Evolutionary conservation across 2,888 invertebrate species (phyloP), one percentile per base, ranked within the genome.

Genomic region (Calameuta idolon): DNA sequence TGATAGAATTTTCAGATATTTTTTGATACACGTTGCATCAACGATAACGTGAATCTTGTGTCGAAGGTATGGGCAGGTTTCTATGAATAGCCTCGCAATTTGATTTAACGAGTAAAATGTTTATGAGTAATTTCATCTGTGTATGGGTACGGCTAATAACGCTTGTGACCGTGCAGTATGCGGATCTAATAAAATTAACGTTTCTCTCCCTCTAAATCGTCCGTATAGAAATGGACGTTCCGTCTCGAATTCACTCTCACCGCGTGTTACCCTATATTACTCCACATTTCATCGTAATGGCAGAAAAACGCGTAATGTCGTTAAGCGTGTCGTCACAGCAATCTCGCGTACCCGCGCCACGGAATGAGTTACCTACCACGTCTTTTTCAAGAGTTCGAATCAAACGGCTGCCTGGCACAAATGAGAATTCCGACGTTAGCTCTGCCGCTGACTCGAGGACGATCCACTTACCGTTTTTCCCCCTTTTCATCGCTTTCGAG

Each of bases 281-380:
- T 71, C 74, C 74, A 77, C 77, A 37, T 75, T 37, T 69, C 37
- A 33, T 75, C 34, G 75, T 37, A 71, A 77, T 35, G 34, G 55
- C 15, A 73, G 75, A 75, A 77, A 77, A 40, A 75, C 71, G 40
- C 30, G 75, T 34, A 40, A 69, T 40, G 75, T 75, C 75, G 75
- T 77, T 75, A 75, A 77, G 40, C 69, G 75, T 77, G 77, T 77
- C 75, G 77, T 77, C 75, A 77, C 77, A 75, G 77, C 71, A 77
- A 77, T 77, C 69, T 75, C 75, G 69, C 77, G 75, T 75, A 40
- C 35, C 68, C 73, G 68, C 55, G 71, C 68, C 71, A 71, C 34
- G 31, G 34, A 77, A 75, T 69, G 15, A 75, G 34, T 34, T 11
- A 40, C 69, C 35, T 68, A 75, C 71, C 71, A 9, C 33, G 71